Percentiles rank a stretch among this genome's conserved stretches.
Conservation (phyloP, 2,113 vertebrate species). For the Aramus guarauna region DNA sequence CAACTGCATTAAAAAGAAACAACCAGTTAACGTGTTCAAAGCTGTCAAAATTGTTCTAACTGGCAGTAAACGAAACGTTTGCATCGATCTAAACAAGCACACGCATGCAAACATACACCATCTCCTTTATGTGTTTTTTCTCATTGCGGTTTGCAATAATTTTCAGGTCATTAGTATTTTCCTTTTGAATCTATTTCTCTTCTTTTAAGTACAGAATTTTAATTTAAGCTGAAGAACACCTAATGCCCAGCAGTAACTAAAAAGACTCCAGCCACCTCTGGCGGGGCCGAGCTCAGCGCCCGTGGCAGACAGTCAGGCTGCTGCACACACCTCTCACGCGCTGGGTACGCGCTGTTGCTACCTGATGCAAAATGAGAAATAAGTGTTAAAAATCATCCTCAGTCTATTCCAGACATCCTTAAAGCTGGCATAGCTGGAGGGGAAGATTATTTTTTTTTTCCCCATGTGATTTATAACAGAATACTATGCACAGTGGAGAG, state of each 20-base stretch:
- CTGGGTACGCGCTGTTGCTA: fast-evolving
- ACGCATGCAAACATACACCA: fast-evolving
- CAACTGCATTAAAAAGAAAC: neutral
- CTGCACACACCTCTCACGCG: fast-evolving
- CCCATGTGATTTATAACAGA: neutral
- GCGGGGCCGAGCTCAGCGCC: neutral
- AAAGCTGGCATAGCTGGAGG: neutral
- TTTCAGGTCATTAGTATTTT: neutral
- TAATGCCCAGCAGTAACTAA: too few relatives aligned
- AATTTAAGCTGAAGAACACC: too few relatives aligned
- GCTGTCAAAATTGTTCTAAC: neutral
- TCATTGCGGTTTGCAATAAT: neutral
- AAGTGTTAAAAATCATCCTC: neutral
- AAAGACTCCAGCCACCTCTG: neutral
- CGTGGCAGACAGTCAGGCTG: fast-evolving
- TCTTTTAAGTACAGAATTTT: neutral
- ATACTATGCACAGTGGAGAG: neutral
- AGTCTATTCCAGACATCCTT: neutral
- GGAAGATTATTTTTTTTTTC: neutral
- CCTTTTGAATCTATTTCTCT: neutral
- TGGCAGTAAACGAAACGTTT: neutral
- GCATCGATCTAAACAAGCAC: too few relatives aligned
- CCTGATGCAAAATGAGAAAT: neutral
- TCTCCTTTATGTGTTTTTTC: neutral
- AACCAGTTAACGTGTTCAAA: neutral